Evolutionary conservation across 1,140 invertebrate species (phyloP).

Genomic region (Tetramorium alpestre): DNA sequence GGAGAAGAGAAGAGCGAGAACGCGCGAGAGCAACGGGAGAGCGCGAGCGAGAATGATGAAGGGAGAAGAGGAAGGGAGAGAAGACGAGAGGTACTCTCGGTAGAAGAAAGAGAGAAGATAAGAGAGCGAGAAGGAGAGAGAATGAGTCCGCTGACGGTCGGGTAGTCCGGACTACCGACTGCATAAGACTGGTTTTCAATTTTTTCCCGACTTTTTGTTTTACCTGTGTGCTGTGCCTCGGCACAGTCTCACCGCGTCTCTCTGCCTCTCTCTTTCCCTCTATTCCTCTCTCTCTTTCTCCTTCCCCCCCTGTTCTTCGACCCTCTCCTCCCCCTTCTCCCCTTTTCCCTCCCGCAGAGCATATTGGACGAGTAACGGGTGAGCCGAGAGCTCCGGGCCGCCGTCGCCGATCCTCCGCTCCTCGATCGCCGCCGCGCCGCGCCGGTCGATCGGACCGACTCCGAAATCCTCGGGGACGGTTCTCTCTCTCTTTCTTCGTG

Average conservation of each 20-base stretch:
- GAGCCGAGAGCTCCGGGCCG: not conserved
- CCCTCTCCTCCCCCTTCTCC: conserved; percentile 15
- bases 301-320: conserved; percentile 35
- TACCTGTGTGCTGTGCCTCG: conserved; percentile 68
- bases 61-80: conserved; percentile 15
- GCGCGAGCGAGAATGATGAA: conserved; percentile 24
- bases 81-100: conserved; percentile 22
- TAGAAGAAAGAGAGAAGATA: conserved; percentile 57
- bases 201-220: conserved; percentile 81
- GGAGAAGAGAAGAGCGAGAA: conserved; percentile 54
- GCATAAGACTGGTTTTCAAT: conserved; percentile 82
- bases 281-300: not conserved
- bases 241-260: conserved; percentile 27
- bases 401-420: not conserved
- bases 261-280: conserved; percentile 31
- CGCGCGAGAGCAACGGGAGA: not conserved
- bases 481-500: conserved; percentile 55
- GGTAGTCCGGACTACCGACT: conserved; percentile 74
- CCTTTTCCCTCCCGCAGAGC: conserved; percentile 53
- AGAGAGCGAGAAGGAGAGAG: conserved; percentile 68
- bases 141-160: conserved; percentile 70
- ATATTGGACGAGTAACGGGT: conserved; percentile 47
- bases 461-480: conserved; percentile 33
- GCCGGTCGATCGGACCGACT: not conserved
- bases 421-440: conserved; percentile 20